These are phyloP conservation scores for Drosophila prostipennis DNA, from an alignment of 2,888 invertebrate genomes.

Conservation along the genomic window DNA sequence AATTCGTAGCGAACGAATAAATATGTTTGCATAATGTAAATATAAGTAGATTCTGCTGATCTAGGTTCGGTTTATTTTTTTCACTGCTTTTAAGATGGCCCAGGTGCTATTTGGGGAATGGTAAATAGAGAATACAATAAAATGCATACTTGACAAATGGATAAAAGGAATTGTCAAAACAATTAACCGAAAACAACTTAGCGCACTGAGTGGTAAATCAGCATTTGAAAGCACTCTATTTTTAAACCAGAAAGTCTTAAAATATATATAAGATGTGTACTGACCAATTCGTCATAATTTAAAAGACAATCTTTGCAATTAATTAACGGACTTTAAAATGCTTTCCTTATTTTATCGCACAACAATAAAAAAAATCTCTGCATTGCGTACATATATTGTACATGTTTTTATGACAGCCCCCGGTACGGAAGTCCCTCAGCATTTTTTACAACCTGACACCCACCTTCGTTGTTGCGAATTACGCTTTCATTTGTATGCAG, in stretches of 20 bases:
- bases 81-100: neutral
- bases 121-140: neutral
- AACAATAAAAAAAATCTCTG: conserved; percentile 53
- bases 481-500: conserved; percentile 75
- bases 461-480: conserved; percentile 51
- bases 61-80: conserved; percentile 1
- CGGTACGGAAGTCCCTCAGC: conserved; percentile 1
- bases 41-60: conserved; percentile 50
- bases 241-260: neutral
- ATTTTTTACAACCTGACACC: conserved; percentile 8
- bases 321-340: conserved; percentile 48
- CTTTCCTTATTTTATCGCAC: conserved; percentile 57
- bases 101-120: conserved; percentile 16
- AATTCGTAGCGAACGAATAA: conserved; percentile 26
- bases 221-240: neutral
- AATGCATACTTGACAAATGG: conserved; percentile 12
- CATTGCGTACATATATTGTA: conserved; percentile 3
- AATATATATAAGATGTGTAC: neutral
- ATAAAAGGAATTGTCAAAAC: neutral
- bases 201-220: neutral
- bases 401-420: conserved; percentile 58
- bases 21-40: conserved; percentile 59
- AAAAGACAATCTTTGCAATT: neutral
- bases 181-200: neutral
- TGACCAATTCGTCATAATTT: neutral